phyloP scores from a whole-genome alignment of 1,140 invertebrate species.

The Zaprionus lachaisei region DNA sequence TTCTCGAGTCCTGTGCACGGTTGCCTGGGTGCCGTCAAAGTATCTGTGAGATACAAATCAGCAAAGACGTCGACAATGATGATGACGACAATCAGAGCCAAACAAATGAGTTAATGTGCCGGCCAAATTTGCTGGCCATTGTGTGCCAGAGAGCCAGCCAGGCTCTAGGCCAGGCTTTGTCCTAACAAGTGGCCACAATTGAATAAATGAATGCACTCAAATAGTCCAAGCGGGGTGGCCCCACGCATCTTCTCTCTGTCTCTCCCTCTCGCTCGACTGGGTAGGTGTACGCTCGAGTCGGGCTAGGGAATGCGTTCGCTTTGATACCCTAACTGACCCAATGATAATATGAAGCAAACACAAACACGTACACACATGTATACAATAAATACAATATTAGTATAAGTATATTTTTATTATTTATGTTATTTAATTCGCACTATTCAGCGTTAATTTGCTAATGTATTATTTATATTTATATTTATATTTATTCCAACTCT shows the following conservation, averaged over 20 bases:
- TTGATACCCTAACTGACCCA: conserved; percentile 8
- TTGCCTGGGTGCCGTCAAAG: conserved; percentile 21
- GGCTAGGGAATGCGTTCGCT: conserved; percentile 64
- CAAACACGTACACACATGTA: no score
- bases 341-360: no score
- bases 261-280: not conserved
- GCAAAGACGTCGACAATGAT: conserved; percentile 45
- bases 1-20: not conserved
- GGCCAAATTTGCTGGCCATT: conserved; percentile 66
- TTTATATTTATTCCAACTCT: no score
- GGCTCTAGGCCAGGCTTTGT: conserved; percentile 60
- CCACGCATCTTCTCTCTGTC: not conserved
- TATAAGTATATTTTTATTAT: no score
- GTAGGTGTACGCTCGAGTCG: conserved; percentile 18
- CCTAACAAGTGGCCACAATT: conserved; percentile 79
- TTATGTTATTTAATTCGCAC: no score
- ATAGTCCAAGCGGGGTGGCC: not conserved
- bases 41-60: conserved; percentile 65
- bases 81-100: conserved; percentile 69
- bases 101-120: conserved; percentile 78
- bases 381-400: no score
- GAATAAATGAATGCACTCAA: conserved; percentile 77
- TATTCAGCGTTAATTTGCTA: no score
- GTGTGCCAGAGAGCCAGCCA: conserved; percentile 17
- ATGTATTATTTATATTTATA: no score